Evolutionary conservation across 92 coral and sea anemone genomes (phyloP).

Genomic region (Actinernus sp.): DNA sequence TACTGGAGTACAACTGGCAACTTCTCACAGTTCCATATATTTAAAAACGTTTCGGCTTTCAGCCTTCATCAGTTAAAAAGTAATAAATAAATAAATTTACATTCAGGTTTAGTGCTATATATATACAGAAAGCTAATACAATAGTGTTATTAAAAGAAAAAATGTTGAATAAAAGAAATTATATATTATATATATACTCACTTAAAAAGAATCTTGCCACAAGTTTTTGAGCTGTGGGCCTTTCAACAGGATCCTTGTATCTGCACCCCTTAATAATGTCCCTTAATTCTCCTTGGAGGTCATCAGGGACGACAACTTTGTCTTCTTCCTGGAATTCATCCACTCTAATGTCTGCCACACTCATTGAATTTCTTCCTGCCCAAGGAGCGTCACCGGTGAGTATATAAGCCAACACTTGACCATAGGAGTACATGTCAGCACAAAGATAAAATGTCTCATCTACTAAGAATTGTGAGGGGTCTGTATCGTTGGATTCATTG

Average conservation of each 20-base stretch:
- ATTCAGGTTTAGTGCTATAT: too few species aligned
- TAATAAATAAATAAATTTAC: too few species aligned
- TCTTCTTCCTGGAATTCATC: slow-evolving; percentile 36
- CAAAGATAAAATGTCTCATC: slow-evolving; percentile 60
- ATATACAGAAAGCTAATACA: too few species aligned
- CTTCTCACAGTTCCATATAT: too few species aligned
- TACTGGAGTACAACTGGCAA: too few species aligned
- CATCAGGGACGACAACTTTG: slow-evolving; percentile 69
- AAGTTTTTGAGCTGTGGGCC: slow-evolving; percentile 71
- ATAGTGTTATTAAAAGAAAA: too few species aligned
- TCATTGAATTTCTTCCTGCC: slow-evolving; percentile 70
- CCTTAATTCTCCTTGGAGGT: slow-evolving; percentile 62
- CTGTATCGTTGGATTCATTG: too few species aligned
- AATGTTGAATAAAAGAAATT: too few species aligned
- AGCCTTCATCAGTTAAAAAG: too few species aligned
- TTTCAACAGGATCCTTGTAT: slow-evolving; percentile 28
- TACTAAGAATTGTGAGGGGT: too few species aligned
- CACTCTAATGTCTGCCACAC: slow-evolving; percentile 56
- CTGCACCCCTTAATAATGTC: slow-evolving; percentile 67
- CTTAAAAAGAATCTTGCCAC: slow-evolving; percentile 66
- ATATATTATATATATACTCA: slow-evolving; percentile 11
- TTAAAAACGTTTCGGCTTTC: too few species aligned
- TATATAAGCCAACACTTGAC: slow-evolving; percentile 86
- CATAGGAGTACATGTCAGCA: slow-evolving; percentile 93
- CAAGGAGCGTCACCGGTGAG: slow-evolving; percentile 85